A percentile compares a stretch with the other conserved stretches of the same genome.
Conservation (phyloP, 2,888 invertebrate species). For the Pandemis corylana region DNA sequence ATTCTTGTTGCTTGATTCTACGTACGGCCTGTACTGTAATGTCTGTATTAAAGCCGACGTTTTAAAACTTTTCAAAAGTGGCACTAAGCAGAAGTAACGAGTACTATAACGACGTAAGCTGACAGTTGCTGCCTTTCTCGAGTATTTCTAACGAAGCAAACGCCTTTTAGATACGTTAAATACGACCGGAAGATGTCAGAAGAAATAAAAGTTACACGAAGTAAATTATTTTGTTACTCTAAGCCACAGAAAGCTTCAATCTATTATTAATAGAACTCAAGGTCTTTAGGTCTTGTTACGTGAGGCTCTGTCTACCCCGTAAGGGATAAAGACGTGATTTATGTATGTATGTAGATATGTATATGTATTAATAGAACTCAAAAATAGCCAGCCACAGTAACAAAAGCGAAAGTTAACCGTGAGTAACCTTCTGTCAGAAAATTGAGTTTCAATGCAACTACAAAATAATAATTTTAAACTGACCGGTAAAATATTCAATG, state of each 20-base stretch:
- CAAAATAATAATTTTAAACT: neutral
- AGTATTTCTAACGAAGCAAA: slow-evolving; percentile 46
- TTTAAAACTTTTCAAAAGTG: slow-evolving; percentile 28
- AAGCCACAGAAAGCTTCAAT: neutral
- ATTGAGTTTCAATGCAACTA: neutral
- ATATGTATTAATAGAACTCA: neutral
- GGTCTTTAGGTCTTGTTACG: too few species aligned
- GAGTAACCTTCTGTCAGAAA: neutral
- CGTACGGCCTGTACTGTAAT: neutral
- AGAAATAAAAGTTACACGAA: slow-evolving; percentile 8
- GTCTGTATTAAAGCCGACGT: slow-evolving; percentile 1
- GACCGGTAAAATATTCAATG: neutral
- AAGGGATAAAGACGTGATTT: too few species aligned
- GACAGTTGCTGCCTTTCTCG: slow-evolving; percentile 55
- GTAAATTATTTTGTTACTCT: neutral
- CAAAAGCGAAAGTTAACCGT: neutral
- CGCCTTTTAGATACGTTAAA: slow-evolving; percentile 49
- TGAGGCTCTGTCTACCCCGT: too few species aligned
- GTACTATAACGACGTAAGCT: slow-evolving; percentile 42
- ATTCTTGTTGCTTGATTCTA: slow-evolving; percentile 13
- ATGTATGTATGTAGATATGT: too few species aligned
- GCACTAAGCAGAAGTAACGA: slow-evolving; percentile 37
- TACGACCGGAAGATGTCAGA: neutral
- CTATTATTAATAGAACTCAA: neutral
- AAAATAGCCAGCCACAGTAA: neutral